Evolutionary conservation across 2,888 invertebrate genomes (phyloP), one percentile per base, ranked within the genome.

Genomic region (Oligia strigilis): DNA sequence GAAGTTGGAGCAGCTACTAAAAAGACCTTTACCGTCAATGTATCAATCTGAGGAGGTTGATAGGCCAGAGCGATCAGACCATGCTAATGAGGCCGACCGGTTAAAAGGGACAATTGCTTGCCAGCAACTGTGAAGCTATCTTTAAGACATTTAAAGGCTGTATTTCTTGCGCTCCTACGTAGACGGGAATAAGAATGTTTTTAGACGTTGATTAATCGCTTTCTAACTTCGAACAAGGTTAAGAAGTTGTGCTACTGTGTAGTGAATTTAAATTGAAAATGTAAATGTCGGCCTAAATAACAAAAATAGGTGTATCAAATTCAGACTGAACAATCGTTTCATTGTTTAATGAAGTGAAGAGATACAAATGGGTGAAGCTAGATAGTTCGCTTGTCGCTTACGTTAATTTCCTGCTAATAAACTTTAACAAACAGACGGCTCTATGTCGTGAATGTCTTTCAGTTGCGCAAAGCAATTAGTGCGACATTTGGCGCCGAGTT

Each of bases 41-140:
- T 95, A 95, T 96, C 95, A 96, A 96, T 96, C 94, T 92, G 87
- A 89, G 88, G 87, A 91, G 92, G 92, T 91, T 93, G 93, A 94
- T 94, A 94, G 93, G 92, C 92, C 92, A 91, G 86, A 92, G 93
- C 93, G 93, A 95, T 95, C 94, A 93, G 90, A 92, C 92, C 93
- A 95, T 94, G 95, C 95, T 96, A 96, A 96, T 96, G 95, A 95
- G 94, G 89, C 92, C 93, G 93, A 92, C 93, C 93, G 93, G 95
- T 93, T 95, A 92, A 94, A 93, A 94, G 93, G 94, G 93, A 96
- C 95, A 95, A 95, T 95, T 95, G 95, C 92, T 94, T 92, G 93
- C 92, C 90, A 91, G 93, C 91, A 90, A 94, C 92, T 92, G 92
- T 92, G 90, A 89, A 93, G 93, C 93, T 94, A 95, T 94, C 95